Base-by-base conservation (phyloP, 2,888 invertebrate species). In the Hypomecis atomaria region DNA sequence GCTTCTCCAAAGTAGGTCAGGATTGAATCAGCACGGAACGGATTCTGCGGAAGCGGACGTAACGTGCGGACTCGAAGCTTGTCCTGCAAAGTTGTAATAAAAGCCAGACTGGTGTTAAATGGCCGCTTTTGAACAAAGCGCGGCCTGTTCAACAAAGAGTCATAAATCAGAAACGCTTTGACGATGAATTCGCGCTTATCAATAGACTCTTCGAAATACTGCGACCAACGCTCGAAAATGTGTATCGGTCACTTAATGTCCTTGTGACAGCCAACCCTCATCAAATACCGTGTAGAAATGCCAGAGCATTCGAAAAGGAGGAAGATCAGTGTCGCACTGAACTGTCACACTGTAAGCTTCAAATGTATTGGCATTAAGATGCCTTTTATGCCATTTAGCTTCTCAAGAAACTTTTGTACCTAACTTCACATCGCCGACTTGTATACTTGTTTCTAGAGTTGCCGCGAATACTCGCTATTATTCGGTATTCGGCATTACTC, bases 11-110 rank as follows among this genome's bases (percentile, higher is more conserved):
- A 71, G 62, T 68, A 65, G 71, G 65, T 68, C 66, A 78, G 76
- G 70, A 75, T 73, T 70, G 73, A 78, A 70, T 70, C 70, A 71
- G 68, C 69, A 67, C 65, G 60, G 74, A 69, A 72, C 77, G 73
- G 77, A 79, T 77, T 77, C 78, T 71, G 65, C 69, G 74, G 70
- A 73, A 74, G 65, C 76, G 76, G 78, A 78, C 76, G 74, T 71
- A 73, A 67, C 70, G 58, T 69, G 71, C 71, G 23, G 23, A 23
- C 23, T 23, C 23, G 71, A 70, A 73, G 69, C 72, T 69, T 72
- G 70, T 72, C 78, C 76, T 77, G 75, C 78, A 72, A 78, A 80
- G 72, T 79, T 79, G 75, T 72, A 72, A 76, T 74, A 73, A 74
- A 74, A 66, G 70, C 65, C 42, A 57, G 48, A 65, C 66, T 68